Conservation (phyloP, 2,797 vertebrate species). For the Lacerta agilis region DNA sequence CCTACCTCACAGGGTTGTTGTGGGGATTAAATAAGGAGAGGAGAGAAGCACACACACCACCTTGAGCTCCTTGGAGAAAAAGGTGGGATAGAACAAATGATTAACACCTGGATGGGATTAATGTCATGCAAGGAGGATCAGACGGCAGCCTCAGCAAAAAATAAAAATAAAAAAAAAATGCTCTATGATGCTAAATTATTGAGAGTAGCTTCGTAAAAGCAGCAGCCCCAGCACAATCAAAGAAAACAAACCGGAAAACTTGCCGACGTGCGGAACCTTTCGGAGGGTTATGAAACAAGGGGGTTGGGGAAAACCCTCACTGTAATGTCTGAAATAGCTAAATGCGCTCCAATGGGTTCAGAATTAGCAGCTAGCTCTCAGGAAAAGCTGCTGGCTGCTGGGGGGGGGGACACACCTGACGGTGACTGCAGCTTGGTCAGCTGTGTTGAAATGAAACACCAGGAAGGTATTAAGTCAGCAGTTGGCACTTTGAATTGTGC, state of each 20-base stretch:
- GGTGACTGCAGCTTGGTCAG: constrained; percentile 14
- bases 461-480: neutral
- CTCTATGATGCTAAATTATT: neutral
- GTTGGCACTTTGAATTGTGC: too few species aligned
- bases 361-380: neutral
- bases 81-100: too few species aligned
- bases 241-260: neutral
- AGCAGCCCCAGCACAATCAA: neutral
- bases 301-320: accelerated
- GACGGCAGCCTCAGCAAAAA: neutral
- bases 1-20: too few species aligned
- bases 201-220: accelerated
- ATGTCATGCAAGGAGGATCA: accelerated
- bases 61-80: too few species aligned
- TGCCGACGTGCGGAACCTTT: neutral
- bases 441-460: constrained; percentile 11
- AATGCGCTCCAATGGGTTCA: neutral
- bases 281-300: neutral
- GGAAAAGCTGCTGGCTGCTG: constrained; percentile 4
- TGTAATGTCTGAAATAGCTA: neutral
- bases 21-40: too few species aligned
- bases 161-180: too few species aligned
- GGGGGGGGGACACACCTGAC: neutral
- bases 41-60: too few species aligned
- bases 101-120: accelerated